Conservation (phyloP, 2,888 invertebrate genomes). For the Agrilus mali region DNA sequence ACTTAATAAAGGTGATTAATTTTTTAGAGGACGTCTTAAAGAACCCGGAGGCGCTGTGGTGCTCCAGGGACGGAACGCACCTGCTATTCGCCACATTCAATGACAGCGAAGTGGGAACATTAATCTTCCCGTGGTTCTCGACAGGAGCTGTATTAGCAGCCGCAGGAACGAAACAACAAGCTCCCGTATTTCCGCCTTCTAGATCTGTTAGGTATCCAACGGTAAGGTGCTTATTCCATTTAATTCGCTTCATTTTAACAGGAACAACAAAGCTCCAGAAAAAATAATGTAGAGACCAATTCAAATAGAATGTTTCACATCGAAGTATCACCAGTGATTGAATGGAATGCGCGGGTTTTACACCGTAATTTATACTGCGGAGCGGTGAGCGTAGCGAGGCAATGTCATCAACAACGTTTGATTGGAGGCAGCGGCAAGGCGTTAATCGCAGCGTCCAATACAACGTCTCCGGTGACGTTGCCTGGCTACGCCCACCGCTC, state of each 20-base stretch:
- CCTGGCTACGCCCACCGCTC: too few species aligned
- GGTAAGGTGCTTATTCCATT: conserved; percentile 32
- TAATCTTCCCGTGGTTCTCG: conserved; percentile 74
- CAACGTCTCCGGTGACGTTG: too few species aligned
- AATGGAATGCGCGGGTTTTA: too few species aligned
- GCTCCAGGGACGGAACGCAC: conserved; percentile 66
- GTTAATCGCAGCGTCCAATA: too few species aligned
- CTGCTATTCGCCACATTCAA: conserved; percentile 81
- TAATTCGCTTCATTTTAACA: not conserved
- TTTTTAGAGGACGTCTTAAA: conserved; percentile 76
- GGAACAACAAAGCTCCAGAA: too few species aligned
- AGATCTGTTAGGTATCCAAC: conserved; percentile 75
- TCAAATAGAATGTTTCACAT: too few species aligned
- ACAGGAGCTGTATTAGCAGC: conserved; percentile 50
- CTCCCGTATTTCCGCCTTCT: conserved; percentile 60
- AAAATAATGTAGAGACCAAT: too few species aligned
- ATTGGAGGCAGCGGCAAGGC: too few species aligned
- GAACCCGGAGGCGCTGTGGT: conserved; percentile 75
- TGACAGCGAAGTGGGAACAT: conserved; percentile 63
- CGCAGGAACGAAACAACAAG: conserved; percentile 37
- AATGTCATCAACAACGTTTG: too few species aligned
- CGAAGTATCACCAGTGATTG: too few species aligned
- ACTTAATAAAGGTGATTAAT: not conserved
- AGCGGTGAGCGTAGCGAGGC: too few species aligned
- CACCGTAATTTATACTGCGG: too few species aligned